These are phyloP conservation scores for Stegodyphus dumicola DNA, from an alignment of 1,140 invertebrate species.

Conservation along the genomic window DNA sequence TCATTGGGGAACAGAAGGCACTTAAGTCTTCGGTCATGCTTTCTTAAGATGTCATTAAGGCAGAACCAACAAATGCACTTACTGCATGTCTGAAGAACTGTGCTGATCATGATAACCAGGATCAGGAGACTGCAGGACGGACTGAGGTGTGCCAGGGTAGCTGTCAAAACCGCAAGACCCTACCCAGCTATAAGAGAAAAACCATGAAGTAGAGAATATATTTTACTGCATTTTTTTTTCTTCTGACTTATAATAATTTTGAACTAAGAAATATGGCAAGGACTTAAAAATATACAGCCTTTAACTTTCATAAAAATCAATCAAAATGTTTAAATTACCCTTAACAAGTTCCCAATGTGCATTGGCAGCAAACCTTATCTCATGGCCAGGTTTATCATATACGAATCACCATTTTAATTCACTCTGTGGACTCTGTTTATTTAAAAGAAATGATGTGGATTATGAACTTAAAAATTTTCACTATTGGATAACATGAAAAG, in stretches of 20 bases:
- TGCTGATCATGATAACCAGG: slow-evolving; percentile 45
- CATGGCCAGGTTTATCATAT: too few species aligned
- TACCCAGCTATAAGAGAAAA: slow-evolving; percentile 5
- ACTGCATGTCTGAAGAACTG: slow-evolving; percentile 53
- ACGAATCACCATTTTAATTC: too few species aligned
- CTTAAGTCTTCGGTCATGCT: not conserved
- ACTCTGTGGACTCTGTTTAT: too few species aligned
- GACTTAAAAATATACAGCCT: not conserved
- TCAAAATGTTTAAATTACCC: not conserved
- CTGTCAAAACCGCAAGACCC: slow-evolving; percentile 51
- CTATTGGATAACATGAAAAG: too few species aligned
- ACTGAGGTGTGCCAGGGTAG: slow-evolving; percentile 64
- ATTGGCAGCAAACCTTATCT: too few species aligned
- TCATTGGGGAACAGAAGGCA: not conserved
- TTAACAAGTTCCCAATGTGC: too few species aligned
- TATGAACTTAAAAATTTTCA: too few species aligned
- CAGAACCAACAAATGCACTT: slow-evolving; percentile 25
- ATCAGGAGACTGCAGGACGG: slow-evolving; percentile 63
- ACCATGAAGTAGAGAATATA: not conserved
- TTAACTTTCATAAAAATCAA: not conserved
- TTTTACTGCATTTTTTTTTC: not conserved
- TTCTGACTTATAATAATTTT: too few species aligned
- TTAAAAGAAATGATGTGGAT: too few species aligned
- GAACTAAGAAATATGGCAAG: not conserved
- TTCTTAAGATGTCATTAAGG: not conserved